phyloP scores from a whole-genome alignment of 1,140 invertebrate genomes.

The Trichoplusia ni region DNA sequence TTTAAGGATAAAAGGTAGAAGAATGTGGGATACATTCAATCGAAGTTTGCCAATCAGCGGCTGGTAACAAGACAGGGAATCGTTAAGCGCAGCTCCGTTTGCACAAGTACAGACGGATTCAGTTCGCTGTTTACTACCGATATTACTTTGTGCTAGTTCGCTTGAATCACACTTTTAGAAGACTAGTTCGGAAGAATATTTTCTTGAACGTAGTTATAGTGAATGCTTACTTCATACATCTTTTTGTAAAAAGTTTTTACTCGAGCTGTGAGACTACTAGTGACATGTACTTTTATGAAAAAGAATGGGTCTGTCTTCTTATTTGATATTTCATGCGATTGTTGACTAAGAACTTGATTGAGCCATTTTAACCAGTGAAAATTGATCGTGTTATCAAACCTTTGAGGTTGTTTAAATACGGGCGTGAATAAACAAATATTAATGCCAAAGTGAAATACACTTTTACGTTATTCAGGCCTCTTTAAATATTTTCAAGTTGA shows the following conservation, averaged over 20 bases:
- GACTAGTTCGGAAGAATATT: too few relatives aligned
- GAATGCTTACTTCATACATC: too few relatives aligned
- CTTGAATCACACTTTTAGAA: neutral
- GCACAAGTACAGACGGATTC: slow-evolving; percentile 8
- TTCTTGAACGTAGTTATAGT: too few relatives aligned
- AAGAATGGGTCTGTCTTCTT: too few relatives aligned
- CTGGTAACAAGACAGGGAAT: slow-evolving; percentile 26
- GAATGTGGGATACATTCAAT: slow-evolving; percentile 22
- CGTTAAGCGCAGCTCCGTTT: slow-evolving; percentile 29
- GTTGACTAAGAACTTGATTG: too few relatives aligned
- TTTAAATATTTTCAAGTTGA: neutral
- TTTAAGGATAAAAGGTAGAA: slow-evolving; percentile 9
- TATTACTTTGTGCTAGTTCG: slow-evolving; percentile 13
- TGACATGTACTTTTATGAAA: too few relatives aligned
- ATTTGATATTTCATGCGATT: too few relatives aligned
- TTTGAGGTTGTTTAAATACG: neutral
- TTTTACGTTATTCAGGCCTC: neutral
- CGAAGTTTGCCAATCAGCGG: slow-evolving; percentile 29
- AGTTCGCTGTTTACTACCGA: slow-evolving; percentile 6
- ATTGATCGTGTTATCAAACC: neutral
- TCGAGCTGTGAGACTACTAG: too few relatives aligned
- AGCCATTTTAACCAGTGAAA: neutral
- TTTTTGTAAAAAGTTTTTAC: too few relatives aligned
- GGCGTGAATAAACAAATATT: neutral
- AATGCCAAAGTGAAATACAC: neutral